A percentile compares a stretch with the other conserved stretches of the same genome.
These are phyloP conservation scores for Cancer borealis DNA, from an alignment of 2,888 invertebrate genomes.

Conservation along the genomic window DNA sequence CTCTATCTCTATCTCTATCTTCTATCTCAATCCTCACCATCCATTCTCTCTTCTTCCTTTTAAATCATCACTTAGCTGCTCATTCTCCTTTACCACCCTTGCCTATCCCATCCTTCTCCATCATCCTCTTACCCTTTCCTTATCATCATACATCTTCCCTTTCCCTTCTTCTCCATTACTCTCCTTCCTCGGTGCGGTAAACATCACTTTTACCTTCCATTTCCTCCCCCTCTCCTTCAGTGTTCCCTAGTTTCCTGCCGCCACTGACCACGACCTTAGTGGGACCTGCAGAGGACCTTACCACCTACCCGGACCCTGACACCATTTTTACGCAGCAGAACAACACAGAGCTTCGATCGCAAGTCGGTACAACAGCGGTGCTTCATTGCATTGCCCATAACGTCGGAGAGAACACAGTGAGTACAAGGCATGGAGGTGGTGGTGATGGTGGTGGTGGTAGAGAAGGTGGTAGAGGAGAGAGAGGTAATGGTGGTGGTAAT, in stretches of 20 bases:
- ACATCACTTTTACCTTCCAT: slow-evolving; percentile 10
- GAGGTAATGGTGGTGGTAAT: too few relatives aligned
- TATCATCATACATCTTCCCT: background rate
- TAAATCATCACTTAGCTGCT: background rate
- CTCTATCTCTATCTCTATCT: background rate
- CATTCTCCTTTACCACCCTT: background rate
- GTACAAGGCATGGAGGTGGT: background rate
- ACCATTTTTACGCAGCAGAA: slow-evolving; percentile 71
- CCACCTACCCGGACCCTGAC: slow-evolving; percentile 15
- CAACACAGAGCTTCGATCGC: slow-evolving; percentile 82
- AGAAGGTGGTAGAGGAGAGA: too few relatives aligned
- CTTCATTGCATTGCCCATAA: slow-evolving; percentile 85
- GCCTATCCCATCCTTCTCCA: slow-evolving; percentile 11
- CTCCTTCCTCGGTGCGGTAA: background rate
- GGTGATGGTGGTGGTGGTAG: background rate
- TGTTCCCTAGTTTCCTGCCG: slow-evolving; percentile 60
- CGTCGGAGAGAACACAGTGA: slow-evolving; percentile 84
- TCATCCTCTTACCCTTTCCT: background rate
- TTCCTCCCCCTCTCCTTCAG: slow-evolving; percentile 38
- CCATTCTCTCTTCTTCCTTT: background rate
- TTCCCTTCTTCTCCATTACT: slow-evolving; percentile 16
- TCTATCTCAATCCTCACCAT: background rate
- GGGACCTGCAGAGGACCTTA: slow-evolving; percentile 11
- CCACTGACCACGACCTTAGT: slow-evolving; percentile 46
- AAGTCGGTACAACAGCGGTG: slow-evolving; percentile 85